Percentiles rank a stretch among this genome's conserved stretches.
These are phyloP conservation scores for Sesia bembeciformis DNA, from an alignment of 2,888 invertebrate species.

Conservation along the genomic window DNA sequence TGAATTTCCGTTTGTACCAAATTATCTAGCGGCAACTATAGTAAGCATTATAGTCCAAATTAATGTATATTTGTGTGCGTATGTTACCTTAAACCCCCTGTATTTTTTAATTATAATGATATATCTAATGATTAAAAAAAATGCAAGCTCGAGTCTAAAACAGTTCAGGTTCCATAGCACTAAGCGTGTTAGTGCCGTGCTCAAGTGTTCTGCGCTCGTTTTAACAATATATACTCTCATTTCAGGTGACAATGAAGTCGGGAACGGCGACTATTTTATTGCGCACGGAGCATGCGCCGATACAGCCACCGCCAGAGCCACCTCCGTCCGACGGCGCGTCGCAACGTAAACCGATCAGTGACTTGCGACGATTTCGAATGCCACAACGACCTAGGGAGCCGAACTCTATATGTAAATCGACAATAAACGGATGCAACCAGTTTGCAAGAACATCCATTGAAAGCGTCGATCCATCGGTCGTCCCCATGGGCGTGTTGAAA, in stretches of 20 bases:
- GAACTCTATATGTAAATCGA: neutral
- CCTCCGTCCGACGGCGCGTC: conserved; percentile 8
- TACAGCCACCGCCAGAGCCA: conserved; percentile 15
- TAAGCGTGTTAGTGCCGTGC: no score
- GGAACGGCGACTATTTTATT: conserved; percentile 51
- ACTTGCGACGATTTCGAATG: neutral
- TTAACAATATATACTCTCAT: neutral
- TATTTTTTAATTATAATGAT: no score
- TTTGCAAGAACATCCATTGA: conserved; percentile 1
- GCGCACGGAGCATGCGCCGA: conserved; percentile 43
- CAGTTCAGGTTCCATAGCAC: no score
- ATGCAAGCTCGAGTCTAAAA: no score
- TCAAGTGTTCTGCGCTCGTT: no score
- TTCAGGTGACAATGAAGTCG: conserved; percentile 35
- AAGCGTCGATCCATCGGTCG: conserved; percentile 8
- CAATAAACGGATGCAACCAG: no score
- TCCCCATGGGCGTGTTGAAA: conserved; percentile 3
- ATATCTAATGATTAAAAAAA: no score
- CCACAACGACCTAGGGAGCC: neutral
- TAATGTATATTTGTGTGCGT: no score
- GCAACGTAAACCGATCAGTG: neutral
- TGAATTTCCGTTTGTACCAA: no score
- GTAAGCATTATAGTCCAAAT: no score
- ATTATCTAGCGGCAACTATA: no score
- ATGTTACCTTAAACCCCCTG: no score